Conservation (phyloP, 2,113 vertebrate genomes). For the Cervus canadensis region DNA sequence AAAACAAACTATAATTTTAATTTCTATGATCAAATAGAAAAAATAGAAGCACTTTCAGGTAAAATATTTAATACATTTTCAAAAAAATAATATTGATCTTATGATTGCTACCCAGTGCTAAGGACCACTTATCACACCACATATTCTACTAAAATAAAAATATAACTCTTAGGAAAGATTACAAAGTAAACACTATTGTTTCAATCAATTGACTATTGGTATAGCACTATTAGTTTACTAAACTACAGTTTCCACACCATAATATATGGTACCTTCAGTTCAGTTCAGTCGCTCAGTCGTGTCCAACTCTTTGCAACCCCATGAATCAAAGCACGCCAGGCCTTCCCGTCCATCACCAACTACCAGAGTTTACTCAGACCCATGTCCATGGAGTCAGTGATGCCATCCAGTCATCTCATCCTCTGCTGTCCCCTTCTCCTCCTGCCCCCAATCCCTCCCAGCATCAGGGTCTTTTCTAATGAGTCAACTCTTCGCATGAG, state of each 20-base stretch:
- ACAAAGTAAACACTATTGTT: not conserved
- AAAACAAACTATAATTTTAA: not conserved
- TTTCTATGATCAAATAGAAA: not conserved
- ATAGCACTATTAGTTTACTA: not conserved
- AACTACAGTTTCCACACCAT: not conserved
- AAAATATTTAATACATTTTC: not conserved
- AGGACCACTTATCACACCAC: not conserved
- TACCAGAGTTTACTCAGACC: too few species aligned
- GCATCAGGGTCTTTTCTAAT: too few species aligned
- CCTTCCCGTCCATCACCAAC: too few species aligned
- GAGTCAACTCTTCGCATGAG: too few species aligned
- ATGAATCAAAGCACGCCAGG: too few species aligned
- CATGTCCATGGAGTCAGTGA: too few species aligned
- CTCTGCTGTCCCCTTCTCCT: too few species aligned
- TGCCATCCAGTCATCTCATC: too few species aligned
- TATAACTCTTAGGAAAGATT: not conserved
- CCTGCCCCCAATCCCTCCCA: too few species aligned
- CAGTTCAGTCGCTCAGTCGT: too few species aligned
- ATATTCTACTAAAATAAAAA: not conserved
- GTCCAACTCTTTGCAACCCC: too few species aligned
- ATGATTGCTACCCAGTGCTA: not conserved
- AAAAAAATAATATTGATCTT: not conserved
- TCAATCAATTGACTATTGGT: not conserved
- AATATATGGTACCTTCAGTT: not conserved
- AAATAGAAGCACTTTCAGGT: not conserved